Percentiles rank a stretch among this genome's conserved stretches.
Conservation (phyloP, 1,140 invertebrate genomes). For the Glossosoma conforme region DNA sequence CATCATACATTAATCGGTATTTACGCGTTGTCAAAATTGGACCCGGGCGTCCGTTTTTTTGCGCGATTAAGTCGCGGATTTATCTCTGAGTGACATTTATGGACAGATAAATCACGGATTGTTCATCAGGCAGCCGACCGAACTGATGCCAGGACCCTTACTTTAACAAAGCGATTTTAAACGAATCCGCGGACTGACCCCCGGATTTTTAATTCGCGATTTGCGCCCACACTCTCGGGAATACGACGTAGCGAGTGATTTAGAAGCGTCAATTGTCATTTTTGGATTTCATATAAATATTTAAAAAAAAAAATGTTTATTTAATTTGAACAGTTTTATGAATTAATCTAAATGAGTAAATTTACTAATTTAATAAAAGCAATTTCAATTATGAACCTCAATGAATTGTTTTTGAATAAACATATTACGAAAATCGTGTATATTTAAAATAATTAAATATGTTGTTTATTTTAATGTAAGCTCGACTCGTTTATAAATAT, state of each 20-base stretch:
- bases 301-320: not conserved
- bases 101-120: constrained; percentile 28
- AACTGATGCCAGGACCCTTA: not conserved
- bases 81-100: constrained; percentile 31
- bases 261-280: not conserved
- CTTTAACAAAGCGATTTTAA: not conserved
- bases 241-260: too few relatives aligned
- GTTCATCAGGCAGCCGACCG: constrained; percentile 18
- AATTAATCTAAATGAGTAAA: too few relatives aligned
- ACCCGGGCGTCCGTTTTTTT: constrained; percentile 3
- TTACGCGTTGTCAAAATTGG: not conserved
- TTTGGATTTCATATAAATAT: not conserved
- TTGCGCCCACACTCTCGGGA: too few relatives aligned
- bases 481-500: too few relatives aligned
- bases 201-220: not conserved
- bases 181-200: not conserved
- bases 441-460: too few relatives aligned
- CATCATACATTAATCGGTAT: not conserved
- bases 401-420: too few relatives aligned
- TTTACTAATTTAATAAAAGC: too few relatives aligned
- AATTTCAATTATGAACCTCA: too few relatives aligned
- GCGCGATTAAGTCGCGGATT: constrained; percentile 28
- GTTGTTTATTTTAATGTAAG: too few relatives aligned
- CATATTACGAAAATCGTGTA: too few relatives aligned
- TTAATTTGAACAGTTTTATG: too few relatives aligned